Evolutionary conservation across 2,888 invertebrate genomes (phyloP), one percentile per base, ranked within the genome.

Genomic region (Agrochola circellaris): DNA sequence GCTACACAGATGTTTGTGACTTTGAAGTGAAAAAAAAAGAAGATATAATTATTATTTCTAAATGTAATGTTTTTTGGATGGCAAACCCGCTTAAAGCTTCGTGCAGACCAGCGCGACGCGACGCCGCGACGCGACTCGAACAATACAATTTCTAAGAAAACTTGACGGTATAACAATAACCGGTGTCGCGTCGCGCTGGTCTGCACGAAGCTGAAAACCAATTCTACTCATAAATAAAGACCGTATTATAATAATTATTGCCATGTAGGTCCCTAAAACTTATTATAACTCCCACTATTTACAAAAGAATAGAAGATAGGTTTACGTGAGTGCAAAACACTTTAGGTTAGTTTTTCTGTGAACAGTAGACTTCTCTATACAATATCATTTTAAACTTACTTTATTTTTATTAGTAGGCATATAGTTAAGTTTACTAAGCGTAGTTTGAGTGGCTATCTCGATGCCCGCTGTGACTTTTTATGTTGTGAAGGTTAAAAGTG

Each of bases 381-480:
- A 30, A 54, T 45, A 20, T 30, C 0, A 56, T n/a, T 70, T 70
- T 56, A 48, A 56, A 64, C 20, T 26, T 17, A 26, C 54, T 26
- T 56, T 5, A 30, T 42, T 78, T 69, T 58, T 67, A 30, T 45
- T 8, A 9, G 13, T 67, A 56, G n/a, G 17, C 17, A 42, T 51
- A 23, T 26, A 30, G 15, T 13, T 26, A 23, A 4, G 11, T 34
- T 1, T 23, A 23, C 6, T 23, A 34, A 30, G 54, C 34, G 9
- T 51, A 45, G 26, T 30, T 58, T 64, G 8, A 17, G 11, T 34
- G 58, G 23, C 42, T 77, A 82, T 77, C 61, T 68, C 20, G 45
- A 73, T 72, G 77, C 30, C 83, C 68, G 51, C 64, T 82, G 11
- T 69, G 77, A 64, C 77, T 65, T 71, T 66, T 30, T 45, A 72